These are phyloP conservation scores for Tuberolachnus salignus DNA, from an alignment of 2,888 invertebrate genomes.

Conservation along the genomic window DNA sequence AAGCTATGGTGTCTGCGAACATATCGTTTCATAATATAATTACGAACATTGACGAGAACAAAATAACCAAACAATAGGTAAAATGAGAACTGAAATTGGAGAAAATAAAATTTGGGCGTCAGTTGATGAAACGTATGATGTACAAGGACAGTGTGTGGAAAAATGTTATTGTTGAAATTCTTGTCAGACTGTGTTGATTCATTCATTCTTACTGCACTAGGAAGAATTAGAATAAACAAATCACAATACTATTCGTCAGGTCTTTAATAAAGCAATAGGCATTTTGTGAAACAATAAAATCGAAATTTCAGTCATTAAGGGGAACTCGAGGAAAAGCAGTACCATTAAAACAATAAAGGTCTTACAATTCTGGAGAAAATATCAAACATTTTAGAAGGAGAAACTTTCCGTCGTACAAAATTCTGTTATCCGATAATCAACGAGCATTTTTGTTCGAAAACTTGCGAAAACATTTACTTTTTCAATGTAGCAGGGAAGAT, in stretches of 20 bases:
- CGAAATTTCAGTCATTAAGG: background rate
- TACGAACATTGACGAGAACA: no score
- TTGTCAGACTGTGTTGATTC: constrained; percentile 1
- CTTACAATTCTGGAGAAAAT: background rate
- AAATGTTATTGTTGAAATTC: constrained; percentile 15
- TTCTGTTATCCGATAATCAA: no score
- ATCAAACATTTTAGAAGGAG: constrained; percentile 5
- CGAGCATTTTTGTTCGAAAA: background rate
- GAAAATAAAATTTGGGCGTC: constrained; percentile 13
- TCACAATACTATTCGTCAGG: constrained; percentile 5
- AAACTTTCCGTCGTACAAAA: background rate
- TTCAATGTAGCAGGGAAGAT: background rate
- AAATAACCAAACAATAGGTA: background rate
- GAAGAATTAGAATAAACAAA: constrained; percentile 8
- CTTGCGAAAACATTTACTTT: constrained; percentile 1
- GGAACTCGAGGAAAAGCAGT: constrained; percentile 12
- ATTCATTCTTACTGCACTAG: background rate
- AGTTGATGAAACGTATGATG: background rate
- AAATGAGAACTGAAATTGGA: constrained; percentile 9
- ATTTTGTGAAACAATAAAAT: background rate
- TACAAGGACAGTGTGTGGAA: constrained; percentile 10
- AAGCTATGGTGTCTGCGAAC: no score
- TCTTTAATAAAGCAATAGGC: background rate
- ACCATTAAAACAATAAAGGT: constrained; percentile 7
- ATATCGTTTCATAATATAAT: no score